These are phyloP conservation scores for Sminthurinus aureus DNA, from an alignment of 2,888 invertebrate genomes.

Conservation along the genomic window DNA sequence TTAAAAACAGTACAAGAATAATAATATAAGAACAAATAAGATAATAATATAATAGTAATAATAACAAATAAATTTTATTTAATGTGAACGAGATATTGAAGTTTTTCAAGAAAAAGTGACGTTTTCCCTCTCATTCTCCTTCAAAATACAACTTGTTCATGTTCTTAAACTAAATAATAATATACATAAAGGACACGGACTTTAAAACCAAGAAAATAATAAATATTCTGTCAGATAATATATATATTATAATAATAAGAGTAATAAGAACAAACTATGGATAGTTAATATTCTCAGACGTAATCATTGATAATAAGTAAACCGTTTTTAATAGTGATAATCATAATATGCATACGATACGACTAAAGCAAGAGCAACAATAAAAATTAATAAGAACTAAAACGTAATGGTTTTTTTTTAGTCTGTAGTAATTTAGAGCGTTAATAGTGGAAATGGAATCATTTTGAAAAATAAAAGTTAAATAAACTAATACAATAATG, in stretches of 20 bases:
- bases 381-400: neutral
- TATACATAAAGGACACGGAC: slow-evolving; percentile 18
- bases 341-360: neutral
- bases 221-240: neutral
- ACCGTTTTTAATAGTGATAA: neutral
- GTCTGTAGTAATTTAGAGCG: neutral
- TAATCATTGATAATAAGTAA: neutral
- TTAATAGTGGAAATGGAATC: neutral
- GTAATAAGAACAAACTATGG: neutral
- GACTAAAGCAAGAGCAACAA: neutral
- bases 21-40: too few relatives aligned
- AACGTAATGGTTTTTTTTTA: neutral
- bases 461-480: neutral
- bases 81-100: slow-evolving; percentile 18
- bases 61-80: too few relatives aligned
- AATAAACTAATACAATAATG: neutral
- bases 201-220: slow-evolving; percentile 17
- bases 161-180: slow-evolving; percentile 24
- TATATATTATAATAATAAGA: neutral
- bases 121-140: slow-evolving; percentile 24
- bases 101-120: slow-evolving; percentile 23
- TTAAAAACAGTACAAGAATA: too few relatives aligned
- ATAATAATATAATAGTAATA: too few relatives aligned
- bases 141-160: slow-evolving; percentile 36
- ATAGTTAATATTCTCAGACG: too few relatives aligned